Base-by-base conservation (phyloP, 2,113 vertebrate species). In the Turdus rufiventris region DNA sequence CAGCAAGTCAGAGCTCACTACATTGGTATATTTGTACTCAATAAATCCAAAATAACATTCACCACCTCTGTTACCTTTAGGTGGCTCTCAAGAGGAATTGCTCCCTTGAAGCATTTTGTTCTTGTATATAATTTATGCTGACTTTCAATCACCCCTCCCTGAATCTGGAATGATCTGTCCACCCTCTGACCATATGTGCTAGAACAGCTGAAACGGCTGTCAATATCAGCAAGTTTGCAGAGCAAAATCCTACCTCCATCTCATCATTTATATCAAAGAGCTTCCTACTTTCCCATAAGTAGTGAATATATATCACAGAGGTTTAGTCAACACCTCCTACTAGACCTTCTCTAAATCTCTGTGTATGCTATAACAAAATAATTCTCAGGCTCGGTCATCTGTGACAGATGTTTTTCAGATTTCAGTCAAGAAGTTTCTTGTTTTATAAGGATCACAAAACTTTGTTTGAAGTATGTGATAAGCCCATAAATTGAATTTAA, bases 271-370 rank as follows among this genome's bases (percentile, higher is more conserved):
- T 28, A 85, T 36, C 47, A 88, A 82, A 76, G 4, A 77, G 24
- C 34, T 88, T 89, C 60, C 66, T 67, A 77, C 40, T 71, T 90
- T 85, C 48, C 43, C n/a, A 31, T 54, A 93, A 89, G 17, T 71
- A 85, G 8, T 29, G 42, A 82, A 78, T 25, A 74, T 34, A 19
- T 60, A 81, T 53, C 54, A 67, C n/a, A 93, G 15, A 72, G 10
- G 53, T 83, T 94, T 79, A 95, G 51, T 94, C 63, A 88, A 95
- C 90, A 70, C 57, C 29, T 95, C 60, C 77, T 28, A 81, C 60
- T 54, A 58, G 5, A 42, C 48, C 29, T 54, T 57, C 40, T 66
- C 31, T 89, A 73, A 76, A 73, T 76, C 26, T 68, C 53, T 62
- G 18, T 50, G 20, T 67, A 40, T 89, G 9, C 65, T 45, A 28